Evolutionary conservation across 2,888 invertebrate species (phyloP), one percentile per base, ranked within the genome.

Genomic region (Lasioglossum calceatum): DNA sequence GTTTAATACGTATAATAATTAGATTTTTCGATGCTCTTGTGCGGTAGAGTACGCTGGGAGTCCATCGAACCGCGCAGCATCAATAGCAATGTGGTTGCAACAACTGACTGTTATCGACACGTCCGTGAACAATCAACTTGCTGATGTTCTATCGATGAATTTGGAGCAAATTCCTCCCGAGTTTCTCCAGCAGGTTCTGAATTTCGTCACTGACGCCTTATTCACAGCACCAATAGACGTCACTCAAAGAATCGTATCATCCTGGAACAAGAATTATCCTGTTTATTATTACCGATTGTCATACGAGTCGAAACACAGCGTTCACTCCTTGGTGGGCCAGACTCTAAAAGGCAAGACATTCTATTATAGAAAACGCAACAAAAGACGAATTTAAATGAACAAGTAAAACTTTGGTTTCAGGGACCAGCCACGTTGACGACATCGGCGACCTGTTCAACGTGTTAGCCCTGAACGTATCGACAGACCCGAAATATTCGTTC

Each of bases 211-310:
- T 0, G 89, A 91, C 32, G 16, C 89, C 7, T 39, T 87, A 4
- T 88, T 92, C 54, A 77, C 83, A 0, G 82, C 84, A 42, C 90
- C 89, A 1, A 89, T 92, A 0, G 92, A 93, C 78, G 44, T 87
- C 19, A 93, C 87, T 32, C 92, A 92, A 71, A 78, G 77, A 73
- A 32, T 89, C 36, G 47, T 93, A 61, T 23, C 58, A 39, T 27
- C 72, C 74, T 47, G 83, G 27, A 79, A 83, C 2, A n/a, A 71
- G 8, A 19, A 32, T 10, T 8, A 73, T 23, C 81, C 89, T 2
- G 73, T 93, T 44, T 93, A 90, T 84, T 92, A 92, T 80, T 93
- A 93, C 64, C 84, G 84, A 23, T 82, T 90, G 71, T 81, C 89
- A 19, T 92, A 89, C 27, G 81, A 89, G 36, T 77, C 88, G 14